These are phyloP conservation scores for Galerucella calmariensis DNA, from an alignment of 2,888 invertebrate species.

Conservation along the genomic window DNA sequence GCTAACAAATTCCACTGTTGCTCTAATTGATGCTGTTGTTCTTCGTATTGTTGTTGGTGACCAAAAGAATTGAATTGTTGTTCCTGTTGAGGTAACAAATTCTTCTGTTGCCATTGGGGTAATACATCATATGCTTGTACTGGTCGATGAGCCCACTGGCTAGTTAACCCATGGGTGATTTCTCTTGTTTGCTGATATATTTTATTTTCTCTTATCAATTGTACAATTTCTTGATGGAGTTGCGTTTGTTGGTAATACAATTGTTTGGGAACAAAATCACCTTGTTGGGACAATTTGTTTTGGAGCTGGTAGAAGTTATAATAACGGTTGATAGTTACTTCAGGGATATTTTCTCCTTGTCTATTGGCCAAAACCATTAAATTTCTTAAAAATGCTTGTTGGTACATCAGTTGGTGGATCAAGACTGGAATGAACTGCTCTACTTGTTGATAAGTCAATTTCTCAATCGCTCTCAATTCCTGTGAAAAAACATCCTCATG, in stretches of 20 bases:
- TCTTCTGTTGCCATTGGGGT: too few relatives aligned
- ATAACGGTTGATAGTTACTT: neutral
- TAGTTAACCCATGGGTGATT: neutral
- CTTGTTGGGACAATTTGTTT: neutral
- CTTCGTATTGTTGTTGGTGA: too few relatives aligned
- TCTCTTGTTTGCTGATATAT: neutral
- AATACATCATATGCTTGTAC: neutral
- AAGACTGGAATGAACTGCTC: neutral
- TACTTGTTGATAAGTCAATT: neutral
- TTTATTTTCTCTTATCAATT: neutral
- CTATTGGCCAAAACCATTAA: neutral
- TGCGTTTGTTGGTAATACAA: neutral
- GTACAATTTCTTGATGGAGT: slow-evolving; percentile 6
- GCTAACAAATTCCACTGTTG: neutral
- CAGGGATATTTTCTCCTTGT: neutral
- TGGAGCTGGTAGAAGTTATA: neutral
- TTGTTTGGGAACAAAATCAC: neutral
- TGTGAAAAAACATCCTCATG: neutral
- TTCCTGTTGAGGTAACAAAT: too few relatives aligned
- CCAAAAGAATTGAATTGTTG: too few relatives aligned
- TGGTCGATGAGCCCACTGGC: neutral
- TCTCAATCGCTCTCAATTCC: neutral
- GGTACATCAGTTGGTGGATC: neutral
- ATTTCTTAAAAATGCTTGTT: neutral
- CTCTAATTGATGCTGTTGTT: neutral